Percentiles rank a stretch among this genome's conserved stretches.
These are phyloP conservation scores for Syrphus vitripennis DNA, from an alignment of 2,888 invertebrate species.

Conservation along the genomic window DNA sequence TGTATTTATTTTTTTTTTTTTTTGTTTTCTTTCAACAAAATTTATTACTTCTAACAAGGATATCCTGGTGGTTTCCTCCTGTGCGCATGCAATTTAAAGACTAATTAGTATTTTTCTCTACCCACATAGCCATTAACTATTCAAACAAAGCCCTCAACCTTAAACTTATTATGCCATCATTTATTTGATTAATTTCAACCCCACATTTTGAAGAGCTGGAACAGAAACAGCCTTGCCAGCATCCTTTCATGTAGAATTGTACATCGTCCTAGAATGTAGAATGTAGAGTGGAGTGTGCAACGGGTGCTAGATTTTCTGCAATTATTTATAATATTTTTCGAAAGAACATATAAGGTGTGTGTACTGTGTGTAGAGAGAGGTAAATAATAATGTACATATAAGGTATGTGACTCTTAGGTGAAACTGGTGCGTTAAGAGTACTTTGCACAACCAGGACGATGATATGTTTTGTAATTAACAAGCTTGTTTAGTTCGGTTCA, in stretches of 20 bases:
- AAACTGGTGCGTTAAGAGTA: background rate
- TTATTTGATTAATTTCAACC: constrained; percentile 48
- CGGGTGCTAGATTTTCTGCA: constrained; percentile 12
- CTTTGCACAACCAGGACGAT: constrained; percentile 19
- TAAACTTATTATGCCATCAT: constrained; percentile 57
- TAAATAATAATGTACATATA: no score
- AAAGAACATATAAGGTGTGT: background rate
- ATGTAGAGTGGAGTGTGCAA: constrained; percentile 11
- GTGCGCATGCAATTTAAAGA: constrained; percentile 60
- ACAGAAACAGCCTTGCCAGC: background rate
- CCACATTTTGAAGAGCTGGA: background rate
- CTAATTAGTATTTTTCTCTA: constrained; percentile 60
- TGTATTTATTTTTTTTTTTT: background rate
- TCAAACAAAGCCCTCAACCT: constrained; percentile 59
- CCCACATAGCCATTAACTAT: constrained; percentile 48
- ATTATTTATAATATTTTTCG: constrained; percentile 25
- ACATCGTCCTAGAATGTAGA: no score
- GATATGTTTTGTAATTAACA: constrained; percentile 47
- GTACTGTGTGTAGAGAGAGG: background rate
- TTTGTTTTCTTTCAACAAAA: constrained; percentile 40
- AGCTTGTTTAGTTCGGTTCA: constrained; percentile 19
- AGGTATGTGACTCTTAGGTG: background rate
- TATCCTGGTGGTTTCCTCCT: constrained; percentile 65
- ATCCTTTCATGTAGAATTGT: background rate
- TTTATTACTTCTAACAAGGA: constrained; percentile 63